Percentiles rank a stretch among this genome's conserved stretches.
Conservation (phyloP, 2,888 invertebrate species). For the Ichneumoninae sp. region DNA sequence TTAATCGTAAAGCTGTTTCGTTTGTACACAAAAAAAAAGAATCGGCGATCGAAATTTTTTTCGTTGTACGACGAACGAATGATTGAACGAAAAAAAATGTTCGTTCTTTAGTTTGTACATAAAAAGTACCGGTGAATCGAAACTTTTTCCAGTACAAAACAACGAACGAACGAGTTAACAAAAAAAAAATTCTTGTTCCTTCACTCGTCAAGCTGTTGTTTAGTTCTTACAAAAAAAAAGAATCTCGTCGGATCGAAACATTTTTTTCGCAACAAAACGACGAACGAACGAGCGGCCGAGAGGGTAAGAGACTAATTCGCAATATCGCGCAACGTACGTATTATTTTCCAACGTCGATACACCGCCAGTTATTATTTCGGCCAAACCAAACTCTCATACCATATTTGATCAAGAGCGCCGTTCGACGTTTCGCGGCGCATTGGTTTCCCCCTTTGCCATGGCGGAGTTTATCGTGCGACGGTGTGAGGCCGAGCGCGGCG, state of each 20-base stretch:
- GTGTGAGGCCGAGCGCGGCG: constrained; percentile 40
- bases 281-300: not conserved
- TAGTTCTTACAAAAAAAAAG: too few species aligned
- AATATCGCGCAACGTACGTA: constrained; percentile 2
- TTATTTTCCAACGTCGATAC: constrained; percentile 12
- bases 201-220: too few species aligned
- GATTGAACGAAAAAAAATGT: too few species aligned
- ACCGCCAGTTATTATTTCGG: constrained; percentile 56
- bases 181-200: too few species aligned
- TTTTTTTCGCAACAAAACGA: not conserved
- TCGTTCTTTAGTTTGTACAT: too few species aligned
- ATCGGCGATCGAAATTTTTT: not conserved
- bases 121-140: too few species aligned
- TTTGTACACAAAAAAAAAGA: not conserved
- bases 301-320: not conserved
- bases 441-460: constrained; percentile 57
- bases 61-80: too few species aligned
- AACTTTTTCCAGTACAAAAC: too few species aligned
- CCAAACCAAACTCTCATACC: constrained; percentile 71
- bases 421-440: constrained; percentile 70
- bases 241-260: not conserved
- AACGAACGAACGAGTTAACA: too few species aligned
- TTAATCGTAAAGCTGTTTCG: not conserved
- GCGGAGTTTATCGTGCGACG: constrained; percentile 29
- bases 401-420: constrained; percentile 76